Evolutionary conservation across 2,888 invertebrate genomes (phyloP).

Genomic region (Agrilus cyanescens): DNA sequence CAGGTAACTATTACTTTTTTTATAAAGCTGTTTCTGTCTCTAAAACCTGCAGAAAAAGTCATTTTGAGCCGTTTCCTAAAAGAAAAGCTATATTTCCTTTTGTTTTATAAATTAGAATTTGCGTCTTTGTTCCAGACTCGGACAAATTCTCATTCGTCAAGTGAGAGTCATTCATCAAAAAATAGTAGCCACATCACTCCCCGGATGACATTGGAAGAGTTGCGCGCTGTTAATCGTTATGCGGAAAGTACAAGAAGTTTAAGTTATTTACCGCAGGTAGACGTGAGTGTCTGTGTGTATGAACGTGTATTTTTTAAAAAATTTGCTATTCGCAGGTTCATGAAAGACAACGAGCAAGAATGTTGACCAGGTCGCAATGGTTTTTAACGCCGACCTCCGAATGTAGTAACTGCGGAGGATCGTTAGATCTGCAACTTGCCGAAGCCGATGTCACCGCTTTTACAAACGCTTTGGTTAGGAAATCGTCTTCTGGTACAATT

Average conservation of each 20-base stretch:
- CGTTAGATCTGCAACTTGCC: slow-evolving; percentile 35
- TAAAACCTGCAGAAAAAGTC: no score
- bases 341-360: slow-evolving; percentile 90
- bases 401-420: slow-evolving; percentile 35
- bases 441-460: slow-evolving; percentile 33
- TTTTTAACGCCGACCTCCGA: slow-evolving; percentile 65
- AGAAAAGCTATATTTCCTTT: neutral
- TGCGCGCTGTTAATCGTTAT: slow-evolving; percentile 77
- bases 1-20: slow-evolving; percentile 40
- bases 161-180: slow-evolving; percentile 57
- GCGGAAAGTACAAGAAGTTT: slow-evolving; percentile 87
- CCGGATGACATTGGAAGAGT: slow-evolving; percentile 71
- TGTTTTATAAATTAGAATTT: neutral
- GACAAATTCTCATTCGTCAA: slow-evolving; percentile 43
- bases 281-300: slow-evolving; percentile 23
- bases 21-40: neutral
- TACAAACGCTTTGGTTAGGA: slow-evolving; percentile 33
- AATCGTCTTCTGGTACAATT: slow-evolving; percentile 46
- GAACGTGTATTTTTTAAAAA: slow-evolving; percentile 4
- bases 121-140: slow-evolving; percentile 4
- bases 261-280: slow-evolving; percentile 83
- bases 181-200: slow-evolving; percentile 49
- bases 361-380: slow-evolving; percentile 97
- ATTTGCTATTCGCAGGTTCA: slow-evolving; percentile 56
- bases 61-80: no score